phyloP scores from a whole-genome alignment of 2,888 invertebrate genomes.

The Shargacucullia verbasci region DNA sequence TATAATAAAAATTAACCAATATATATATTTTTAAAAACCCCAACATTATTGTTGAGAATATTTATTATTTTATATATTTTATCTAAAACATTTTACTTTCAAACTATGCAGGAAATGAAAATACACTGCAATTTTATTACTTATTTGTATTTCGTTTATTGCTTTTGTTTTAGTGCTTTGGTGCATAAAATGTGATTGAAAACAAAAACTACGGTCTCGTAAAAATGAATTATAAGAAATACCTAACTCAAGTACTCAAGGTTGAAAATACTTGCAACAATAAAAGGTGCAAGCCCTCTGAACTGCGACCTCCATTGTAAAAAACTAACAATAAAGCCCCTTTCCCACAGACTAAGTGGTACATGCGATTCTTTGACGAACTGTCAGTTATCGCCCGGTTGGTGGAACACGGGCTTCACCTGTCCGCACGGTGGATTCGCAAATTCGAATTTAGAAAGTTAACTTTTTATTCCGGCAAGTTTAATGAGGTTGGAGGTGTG shows the following conservation, averaged over 20 bases:
- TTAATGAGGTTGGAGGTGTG: constrained; percentile 73
- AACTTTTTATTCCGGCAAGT: constrained; percentile 79
- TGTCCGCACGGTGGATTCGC: constrained; percentile 70
- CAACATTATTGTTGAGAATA: constrained; percentile 52
- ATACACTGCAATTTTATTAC: constrained; percentile 20
- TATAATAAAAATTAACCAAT: constrained; percentile 55
- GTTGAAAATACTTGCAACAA: constrained; percentile 20
- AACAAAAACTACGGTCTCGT: neutral
- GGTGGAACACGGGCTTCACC: constrained; percentile 54
- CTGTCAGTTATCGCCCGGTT: constrained; percentile 29
- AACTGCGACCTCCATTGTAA: constrained; percentile 48
- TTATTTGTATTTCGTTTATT: constrained; percentile 4
- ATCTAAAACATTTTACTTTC: constrained; percentile 3
- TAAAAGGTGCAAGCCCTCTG: constrained; percentile 20
- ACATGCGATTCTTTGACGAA: constrained; percentile 37
- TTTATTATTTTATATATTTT: constrained; percentile 14
- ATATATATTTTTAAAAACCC: constrained; percentile 48
- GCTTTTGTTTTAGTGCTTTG: constrained; percentile 1
- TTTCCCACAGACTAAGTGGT: constrained; percentile 19
- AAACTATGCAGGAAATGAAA: constrained; percentile 33
- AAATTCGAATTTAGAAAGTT: constrained; percentile 86
- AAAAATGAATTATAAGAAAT: constrained; percentile 1
- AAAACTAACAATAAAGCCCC: constrained; percentile 32
- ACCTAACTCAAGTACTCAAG: constrained; percentile 4
- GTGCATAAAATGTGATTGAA: neutral